Conservation (phyloP, 2,797 vertebrate genomes). For the Hemibagrus guttatus region DNA sequence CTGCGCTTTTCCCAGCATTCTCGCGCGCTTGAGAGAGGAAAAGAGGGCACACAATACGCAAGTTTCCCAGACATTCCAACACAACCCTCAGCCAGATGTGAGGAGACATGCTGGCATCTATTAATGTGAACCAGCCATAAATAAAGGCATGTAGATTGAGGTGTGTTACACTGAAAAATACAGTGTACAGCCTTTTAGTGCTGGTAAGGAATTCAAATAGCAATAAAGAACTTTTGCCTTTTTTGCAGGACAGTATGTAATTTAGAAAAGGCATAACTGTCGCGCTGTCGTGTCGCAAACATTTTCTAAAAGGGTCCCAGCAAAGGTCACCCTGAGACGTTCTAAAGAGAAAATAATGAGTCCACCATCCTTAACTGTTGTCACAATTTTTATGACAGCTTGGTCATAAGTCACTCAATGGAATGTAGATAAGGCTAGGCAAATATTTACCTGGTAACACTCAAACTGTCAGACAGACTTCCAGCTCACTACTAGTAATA, state of each 20-base stretch:
- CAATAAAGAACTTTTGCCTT: not conserved
- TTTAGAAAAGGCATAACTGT: constrained; percentile 9
- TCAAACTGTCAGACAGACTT: constrained; percentile 64
- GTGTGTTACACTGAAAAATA: constrained; percentile 7
- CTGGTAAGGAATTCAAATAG: not conserved
- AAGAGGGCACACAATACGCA: constrained; percentile 43
- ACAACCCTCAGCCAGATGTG: constrained; percentile 44
- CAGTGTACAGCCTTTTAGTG: not conserved
- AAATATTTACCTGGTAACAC: constrained; percentile 79
- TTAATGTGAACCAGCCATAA: constrained; percentile 33
- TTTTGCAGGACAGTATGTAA: not conserved
- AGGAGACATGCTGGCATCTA: constrained; percentile 40
- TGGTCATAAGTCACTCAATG: constrained; percentile 47
- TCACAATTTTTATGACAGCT: constrained; percentile 41
- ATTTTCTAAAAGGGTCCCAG: not conserved
- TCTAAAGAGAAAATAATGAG: constrained; percentile 50
- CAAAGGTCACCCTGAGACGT: not conserved
- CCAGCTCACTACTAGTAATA: constrained; percentile 26
- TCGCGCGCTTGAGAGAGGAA: constrained; percentile 55
- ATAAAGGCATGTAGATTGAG: constrained; percentile 30
- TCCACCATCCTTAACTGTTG: constrained; percentile 35
- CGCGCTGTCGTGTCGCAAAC: not conserved
- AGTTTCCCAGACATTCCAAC: constrained; percentile 50
- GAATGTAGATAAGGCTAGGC: constrained; percentile 60
- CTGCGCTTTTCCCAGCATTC: constrained; percentile 68